These are phyloP conservation scores for Dicerorhinus sumatrensis DNA, from an alignment of 2,113 vertebrate species.

Conservation along the genomic window DNA sequence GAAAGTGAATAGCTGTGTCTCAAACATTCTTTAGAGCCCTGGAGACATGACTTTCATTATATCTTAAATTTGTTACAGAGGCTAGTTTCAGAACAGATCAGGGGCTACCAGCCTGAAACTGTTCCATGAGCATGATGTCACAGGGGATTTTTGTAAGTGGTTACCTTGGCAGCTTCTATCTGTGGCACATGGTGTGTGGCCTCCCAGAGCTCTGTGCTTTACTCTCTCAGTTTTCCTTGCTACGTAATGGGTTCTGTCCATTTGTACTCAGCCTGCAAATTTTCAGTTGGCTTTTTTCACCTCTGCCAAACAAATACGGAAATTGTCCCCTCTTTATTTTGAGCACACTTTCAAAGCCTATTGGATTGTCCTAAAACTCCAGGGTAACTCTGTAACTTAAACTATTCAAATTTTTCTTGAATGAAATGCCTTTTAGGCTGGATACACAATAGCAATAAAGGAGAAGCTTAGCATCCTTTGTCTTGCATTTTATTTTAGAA, in stretches of 20 bases:
- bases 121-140: background rate
- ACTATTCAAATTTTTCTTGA: background rate
- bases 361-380: background rate
- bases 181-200: background rate
- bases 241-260: background rate
- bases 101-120: background rate
- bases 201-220: background rate
- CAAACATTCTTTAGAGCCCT: background rate
- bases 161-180: background rate
- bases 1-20: background rate
- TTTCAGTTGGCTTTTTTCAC: background rate
- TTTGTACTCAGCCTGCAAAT: background rate
- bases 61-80: background rate
- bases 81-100: background rate
- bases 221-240: background rate
- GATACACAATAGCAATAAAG: background rate
- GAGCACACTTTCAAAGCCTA: background rate
- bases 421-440: background rate
- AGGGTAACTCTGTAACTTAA: background rate
- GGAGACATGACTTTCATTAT: background rate
- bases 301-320: background rate
- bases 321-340: background rate
- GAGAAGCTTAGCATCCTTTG: background rate
- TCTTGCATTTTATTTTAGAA: background rate
- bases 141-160: background rate